Percentiles rank a stretch among this genome's conserved stretches.
Conservation (phyloP, 2,797 vertebrate genomes). For the Molossus alvarezi region DNA sequence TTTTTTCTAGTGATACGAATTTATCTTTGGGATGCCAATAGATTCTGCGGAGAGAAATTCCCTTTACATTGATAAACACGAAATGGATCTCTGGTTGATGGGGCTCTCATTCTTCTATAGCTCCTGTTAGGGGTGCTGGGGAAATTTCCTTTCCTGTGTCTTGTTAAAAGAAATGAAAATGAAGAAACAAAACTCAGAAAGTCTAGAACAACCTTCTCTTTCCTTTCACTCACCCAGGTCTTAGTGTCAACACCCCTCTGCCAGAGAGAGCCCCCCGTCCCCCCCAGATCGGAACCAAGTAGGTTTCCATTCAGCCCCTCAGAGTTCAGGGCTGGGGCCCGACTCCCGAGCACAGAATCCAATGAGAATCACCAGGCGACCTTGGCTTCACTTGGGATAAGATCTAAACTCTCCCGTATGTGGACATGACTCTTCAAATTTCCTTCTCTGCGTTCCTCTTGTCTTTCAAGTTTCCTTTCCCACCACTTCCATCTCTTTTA, state of each 20-base stretch:
- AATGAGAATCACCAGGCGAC: not conserved
- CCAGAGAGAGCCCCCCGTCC: not conserved
- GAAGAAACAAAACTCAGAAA: not conserved
- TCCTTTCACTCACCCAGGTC: not conserved
- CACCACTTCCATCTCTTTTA: not conserved
- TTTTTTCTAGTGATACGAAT: not conserved
- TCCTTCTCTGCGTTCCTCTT: not conserved
- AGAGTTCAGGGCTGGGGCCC: not conserved
- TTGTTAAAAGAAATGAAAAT: constrained; percentile 32
- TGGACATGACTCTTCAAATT: not conserved
- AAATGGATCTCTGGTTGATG: not conserved
- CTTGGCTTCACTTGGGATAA: not conserved
- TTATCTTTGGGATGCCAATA: not conserved
- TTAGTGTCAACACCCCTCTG: not conserved
- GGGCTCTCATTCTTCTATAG: not conserved
- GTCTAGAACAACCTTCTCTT: not conserved
- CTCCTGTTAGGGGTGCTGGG: not conserved
- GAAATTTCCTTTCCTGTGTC: not conserved
- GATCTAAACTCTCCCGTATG: not conserved
- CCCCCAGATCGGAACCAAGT: not conserved
- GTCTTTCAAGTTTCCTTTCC: not conserved
- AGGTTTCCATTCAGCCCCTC: not conserved
- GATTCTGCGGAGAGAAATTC: not conserved
- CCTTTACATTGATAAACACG: not conserved
- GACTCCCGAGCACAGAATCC: not conserved